Percentiles rank a stretch among this genome's conserved stretches.
Evolutionary conservation across 2,113 vertebrate genomes (phyloP).

Genomic region (Cephalopterus ornatus): DNA sequence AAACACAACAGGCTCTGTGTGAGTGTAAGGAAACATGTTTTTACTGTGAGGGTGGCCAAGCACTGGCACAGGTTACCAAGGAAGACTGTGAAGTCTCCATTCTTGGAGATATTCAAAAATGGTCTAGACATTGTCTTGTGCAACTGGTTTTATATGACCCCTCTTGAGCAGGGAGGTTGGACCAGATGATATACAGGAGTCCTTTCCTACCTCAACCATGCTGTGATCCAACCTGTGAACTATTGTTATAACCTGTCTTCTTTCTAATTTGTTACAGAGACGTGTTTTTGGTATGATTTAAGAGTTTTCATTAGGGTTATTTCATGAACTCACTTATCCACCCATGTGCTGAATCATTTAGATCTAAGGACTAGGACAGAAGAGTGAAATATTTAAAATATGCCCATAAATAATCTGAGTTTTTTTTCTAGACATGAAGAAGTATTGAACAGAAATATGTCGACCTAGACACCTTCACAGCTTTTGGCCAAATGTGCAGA

Average conservation of each 20-base stretch:
- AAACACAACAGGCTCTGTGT: not conserved
- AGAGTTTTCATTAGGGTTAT: not conserved
- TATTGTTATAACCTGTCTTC: not conserved
- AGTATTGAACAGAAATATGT: not conserved
- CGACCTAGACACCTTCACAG: not conserved
- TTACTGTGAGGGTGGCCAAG: not conserved
- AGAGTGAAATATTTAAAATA: conserved; percentile 1
- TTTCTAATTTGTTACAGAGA: not conserved
- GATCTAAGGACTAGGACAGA: not conserved
- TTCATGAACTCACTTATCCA: not conserved
- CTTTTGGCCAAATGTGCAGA: conserved; percentile 20
- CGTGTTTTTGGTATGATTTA: not conserved
- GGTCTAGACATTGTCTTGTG: not conserved
- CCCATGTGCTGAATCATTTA: not conserved
- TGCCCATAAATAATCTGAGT: not conserved
- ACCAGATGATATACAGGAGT: not conserved
- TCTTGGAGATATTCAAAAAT: not conserved
- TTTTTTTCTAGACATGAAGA: not conserved
- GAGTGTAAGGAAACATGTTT: not conserved
- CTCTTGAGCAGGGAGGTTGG: not conserved
- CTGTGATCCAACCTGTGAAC: not conserved
- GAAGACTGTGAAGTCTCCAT: not conserved
- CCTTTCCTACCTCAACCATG: not conserved
- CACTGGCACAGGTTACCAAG: not conserved
- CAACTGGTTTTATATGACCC: accelerated